phyloP scores from a whole-genome alignment of 1,140 invertebrate genomes.

The Calycopis cecrops region DNA sequence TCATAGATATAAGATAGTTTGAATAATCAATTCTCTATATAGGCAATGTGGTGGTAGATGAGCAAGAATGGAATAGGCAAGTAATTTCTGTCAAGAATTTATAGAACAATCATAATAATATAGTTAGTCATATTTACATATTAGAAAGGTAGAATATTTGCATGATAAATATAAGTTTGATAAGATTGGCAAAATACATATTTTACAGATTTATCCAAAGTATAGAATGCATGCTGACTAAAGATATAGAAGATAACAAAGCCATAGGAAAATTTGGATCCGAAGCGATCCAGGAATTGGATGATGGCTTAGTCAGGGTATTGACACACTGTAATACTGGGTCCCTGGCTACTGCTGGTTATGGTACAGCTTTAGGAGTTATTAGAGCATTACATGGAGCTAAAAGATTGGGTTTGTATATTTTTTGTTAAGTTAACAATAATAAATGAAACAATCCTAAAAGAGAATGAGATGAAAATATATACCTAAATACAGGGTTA shows the following conservation, averaged over 20 bases:
- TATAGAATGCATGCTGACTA: conserved; percentile 88
- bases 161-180: background rate
- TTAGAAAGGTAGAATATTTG: background rate
- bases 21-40: too few relatives aligned
- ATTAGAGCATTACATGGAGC: conserved; percentile 86
- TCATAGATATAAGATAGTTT: too few relatives aligned
- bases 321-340: conserved; percentile 99
- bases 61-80: too few relatives aligned
- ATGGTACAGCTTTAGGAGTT: conserved; percentile 97
- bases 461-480: too few relatives aligned
- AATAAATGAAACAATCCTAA: too few relatives aligned
- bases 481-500: too few relatives aligned
- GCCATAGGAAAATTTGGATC: conserved; percentile 90
- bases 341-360: conserved; percentile 96
- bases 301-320: conserved; percentile 79
- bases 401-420: conserved; percentile 81
- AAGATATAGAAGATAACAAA: conserved; percentile 92
- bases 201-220: conserved; percentile 80
- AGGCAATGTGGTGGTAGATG: too few relatives aligned
- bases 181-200: background rate
- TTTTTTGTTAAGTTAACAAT: background rate
- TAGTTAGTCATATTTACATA: background rate
- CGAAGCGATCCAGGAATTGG: conserved; percentile 79
- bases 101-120: too few relatives aligned
- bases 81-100: too few relatives aligned